A percentile compares a stretch with the other conserved stretches of the same genome.
These are phyloP conservation scores for Lasiommata megera DNA, from an alignment of 2,888 invertebrate species.

Conservation along the genomic window DNA sequence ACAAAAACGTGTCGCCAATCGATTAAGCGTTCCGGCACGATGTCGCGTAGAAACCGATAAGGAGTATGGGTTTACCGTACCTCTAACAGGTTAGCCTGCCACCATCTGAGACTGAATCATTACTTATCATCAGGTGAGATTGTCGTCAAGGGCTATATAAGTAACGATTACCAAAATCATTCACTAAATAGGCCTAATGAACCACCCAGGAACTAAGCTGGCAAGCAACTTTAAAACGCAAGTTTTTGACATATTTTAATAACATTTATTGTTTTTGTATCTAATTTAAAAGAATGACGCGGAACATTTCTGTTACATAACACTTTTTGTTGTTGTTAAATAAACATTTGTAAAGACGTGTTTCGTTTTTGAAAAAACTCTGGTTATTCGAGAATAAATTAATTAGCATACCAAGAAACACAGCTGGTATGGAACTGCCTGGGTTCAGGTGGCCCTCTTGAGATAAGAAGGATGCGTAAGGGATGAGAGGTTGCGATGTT, in stretches of 20 bases:
- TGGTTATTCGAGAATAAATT: constrained; percentile 11
- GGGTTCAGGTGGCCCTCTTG: constrained; percentile 50
- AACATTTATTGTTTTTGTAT: neutral
- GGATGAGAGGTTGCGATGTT: constrained; percentile 44
- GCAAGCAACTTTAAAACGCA: neutral
- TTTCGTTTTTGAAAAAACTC: neutral
- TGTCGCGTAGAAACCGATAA: too few species aligned
- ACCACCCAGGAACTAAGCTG: neutral
- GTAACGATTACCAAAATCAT: too few species aligned
- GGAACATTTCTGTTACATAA: neutral
- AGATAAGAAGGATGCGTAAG: constrained; percentile 41
- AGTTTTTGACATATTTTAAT: too few species aligned
- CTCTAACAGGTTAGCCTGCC: too few species aligned
- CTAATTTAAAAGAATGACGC: constrained; percentile 6
- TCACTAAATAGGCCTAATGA: too few species aligned
- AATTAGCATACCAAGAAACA: constrained; percentile 32
- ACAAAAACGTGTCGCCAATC: too few species aligned
- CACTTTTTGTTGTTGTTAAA: neutral
- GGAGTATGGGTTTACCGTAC: too few species aligned
- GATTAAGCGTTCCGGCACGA: too few species aligned
- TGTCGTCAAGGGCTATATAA: too few species aligned
- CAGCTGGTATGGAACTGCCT: constrained; percentile 36
- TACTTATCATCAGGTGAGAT: too few species aligned
- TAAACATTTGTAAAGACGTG: constrained; percentile 1
- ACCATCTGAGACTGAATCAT: too few species aligned